These are phyloP conservation scores for Leguminivora glycinivorella DNA, from an alignment of 1,140 invertebrate genomes.

Conservation along the genomic window DNA sequence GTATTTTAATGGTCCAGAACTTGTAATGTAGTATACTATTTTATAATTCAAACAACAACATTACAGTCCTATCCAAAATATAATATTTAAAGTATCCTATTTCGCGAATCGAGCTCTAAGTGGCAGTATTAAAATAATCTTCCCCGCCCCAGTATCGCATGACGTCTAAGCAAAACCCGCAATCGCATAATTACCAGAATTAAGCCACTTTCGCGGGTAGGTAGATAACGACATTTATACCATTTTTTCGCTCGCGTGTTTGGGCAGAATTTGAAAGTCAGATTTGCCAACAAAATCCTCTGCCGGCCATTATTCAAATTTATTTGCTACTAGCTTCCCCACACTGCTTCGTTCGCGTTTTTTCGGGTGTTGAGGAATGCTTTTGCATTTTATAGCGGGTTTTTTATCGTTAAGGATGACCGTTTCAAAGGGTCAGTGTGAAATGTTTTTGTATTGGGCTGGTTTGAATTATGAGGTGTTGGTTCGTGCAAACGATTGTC, in stretches of 20 bases:
- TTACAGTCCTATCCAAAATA: too few species aligned
- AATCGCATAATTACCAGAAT: neutral
- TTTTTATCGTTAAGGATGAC: neutral
- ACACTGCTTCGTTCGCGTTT: constrained; percentile 20
- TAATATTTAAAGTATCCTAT: too few species aligned
- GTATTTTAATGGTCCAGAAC: too few species aligned
- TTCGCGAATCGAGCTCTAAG: too few species aligned
- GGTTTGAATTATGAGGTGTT: too few species aligned
- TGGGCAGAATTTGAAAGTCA: constrained; percentile 28
- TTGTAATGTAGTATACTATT: too few species aligned
- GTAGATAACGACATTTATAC: constrained; percentile 29
- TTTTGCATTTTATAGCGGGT: constrained; percentile 3
- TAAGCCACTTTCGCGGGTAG: constrained; percentile 2
- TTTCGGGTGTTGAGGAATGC: constrained; percentile 2
- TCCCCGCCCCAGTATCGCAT: neutral
- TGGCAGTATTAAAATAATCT: too few species aligned
- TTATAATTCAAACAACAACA: too few species aligned
- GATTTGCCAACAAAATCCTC: constrained; percentile 17
- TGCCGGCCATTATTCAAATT: constrained; percentile 31
- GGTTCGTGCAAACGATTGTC: too few species aligned
- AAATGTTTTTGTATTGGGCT: neutral
- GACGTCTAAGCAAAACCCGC: neutral
- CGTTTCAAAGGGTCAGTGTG: neutral
- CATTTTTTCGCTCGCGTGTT: constrained; percentile 30
- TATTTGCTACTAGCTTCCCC: constrained; percentile 25